Base-by-base conservation (phyloP, 92 coral and sea anemone species). In the Parazoanthus swiftii region DNA sequence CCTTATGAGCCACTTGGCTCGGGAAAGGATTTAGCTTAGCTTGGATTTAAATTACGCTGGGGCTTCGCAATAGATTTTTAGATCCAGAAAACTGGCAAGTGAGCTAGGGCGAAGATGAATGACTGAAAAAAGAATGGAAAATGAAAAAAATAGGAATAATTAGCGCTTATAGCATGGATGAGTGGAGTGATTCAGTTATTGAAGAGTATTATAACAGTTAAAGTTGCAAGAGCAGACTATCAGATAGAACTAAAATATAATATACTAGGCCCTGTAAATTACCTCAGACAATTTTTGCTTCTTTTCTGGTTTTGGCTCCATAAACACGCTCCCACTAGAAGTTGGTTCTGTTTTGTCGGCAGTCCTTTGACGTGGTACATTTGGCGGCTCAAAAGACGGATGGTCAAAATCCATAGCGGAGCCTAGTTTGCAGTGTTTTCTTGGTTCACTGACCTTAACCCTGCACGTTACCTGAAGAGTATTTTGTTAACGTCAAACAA, bases 341-440 rank as follows among this genome's bases (percentile, higher is more conserved):
- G 33, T 9, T 44, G 67, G 59, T 21, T 84, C 78, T 35, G 59
- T 20, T 84, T 84, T 84, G 66, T 80, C 85, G n/a, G 50, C 58
- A n/a, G 58, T 80, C 46, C 85, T 63, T 5, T 75, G 79, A 38
- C 39, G 87, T 51, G 23, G 67, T 18, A n/a, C 54, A 43, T 84
- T 84, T 39, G 87, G 43, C n/a, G 38, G 87, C 44, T 84, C 87
- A 26, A 84, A 84, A 29, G 50, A 68, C 46, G 75, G 38, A 42
- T 68, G 87, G 25, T 71, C 87, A 71, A 84, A 84, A 35, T 84
- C 78, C 87, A 84, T 84, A 26, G 13, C 65, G 46, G n/a, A 51
- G 59, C 33, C 33, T 29, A 29, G 29, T 13, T 56, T 54, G 70
- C 59, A 9, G 66, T 44, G 38, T 2, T 78, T 48, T 26, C 51